A percentile compares a stretch with the other conserved stretches of the same genome.
Conservation (phyloP, 2,797 vertebrate genomes). For the Platyrinchus mystaceus region DNA sequence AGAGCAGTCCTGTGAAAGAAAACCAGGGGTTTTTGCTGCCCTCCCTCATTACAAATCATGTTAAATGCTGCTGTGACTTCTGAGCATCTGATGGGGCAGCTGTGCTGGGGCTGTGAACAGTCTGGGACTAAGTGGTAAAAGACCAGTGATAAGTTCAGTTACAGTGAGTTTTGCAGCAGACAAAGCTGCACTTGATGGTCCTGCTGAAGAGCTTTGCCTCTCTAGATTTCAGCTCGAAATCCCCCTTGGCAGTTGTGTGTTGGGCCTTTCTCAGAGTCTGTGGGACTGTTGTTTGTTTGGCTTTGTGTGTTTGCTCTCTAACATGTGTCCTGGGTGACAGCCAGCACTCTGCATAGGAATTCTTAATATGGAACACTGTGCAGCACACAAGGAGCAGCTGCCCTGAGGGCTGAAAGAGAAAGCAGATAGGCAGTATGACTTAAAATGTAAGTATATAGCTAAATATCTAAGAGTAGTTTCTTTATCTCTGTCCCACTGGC, state of each 20-base stretch:
- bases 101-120: background rate
- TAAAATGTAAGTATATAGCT: background rate
- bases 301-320: slow-evolving; percentile 4
- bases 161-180: background rate
- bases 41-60: background rate
- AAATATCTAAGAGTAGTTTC: background rate
- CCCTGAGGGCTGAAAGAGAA: slow-evolving; percentile 12
- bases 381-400: background rate
- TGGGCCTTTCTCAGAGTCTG: background rate
- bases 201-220: background rate
- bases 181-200: background rate
- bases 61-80: background rate
- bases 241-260: background rate
- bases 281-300: background rate
- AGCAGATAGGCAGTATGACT: background rate
- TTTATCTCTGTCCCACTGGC: background rate
- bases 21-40: background rate
- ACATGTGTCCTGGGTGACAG: background rate
- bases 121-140: background rate
- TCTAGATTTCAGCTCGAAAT: background rate
- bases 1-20: background rate
- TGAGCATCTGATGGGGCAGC: background rate
- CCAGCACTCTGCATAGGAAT: slow-evolving; percentile 22
- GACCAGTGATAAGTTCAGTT: background rate
- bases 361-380: slow-evolving; percentile 16